Evolutionary conservation across 2,888 invertebrate genomes (phyloP), one percentile per base, ranked within the genome.

Genomic region (Rhagonycha lutea): DNA sequence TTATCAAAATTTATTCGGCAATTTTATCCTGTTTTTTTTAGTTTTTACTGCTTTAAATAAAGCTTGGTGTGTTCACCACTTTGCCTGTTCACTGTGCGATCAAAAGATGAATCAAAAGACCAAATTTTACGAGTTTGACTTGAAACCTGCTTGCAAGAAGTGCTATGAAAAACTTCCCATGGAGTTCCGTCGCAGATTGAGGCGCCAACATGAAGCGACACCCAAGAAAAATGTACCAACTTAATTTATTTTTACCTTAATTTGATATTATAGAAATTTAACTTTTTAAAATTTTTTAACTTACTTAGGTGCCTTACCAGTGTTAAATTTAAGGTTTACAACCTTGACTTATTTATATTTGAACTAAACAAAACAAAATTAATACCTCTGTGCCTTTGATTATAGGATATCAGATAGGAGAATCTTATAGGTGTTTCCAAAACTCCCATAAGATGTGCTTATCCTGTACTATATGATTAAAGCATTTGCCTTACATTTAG

Each of bases 61-160:
- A 89, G 97, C 98, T 65, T 99, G 99, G 99, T 99, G 99, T 88
- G 96, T 97, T 71, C 96, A 98, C 87, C 99, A 99, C 89, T 99
- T 99, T 88, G 96, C 98, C 70, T 99, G 99, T 88, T 94, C 97
- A 4, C 92, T 98, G 80, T 99, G 99, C 89, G 99, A 99, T 89
- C 94, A 95, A 84, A 95, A 98, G 84, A 94, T 98, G 91, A 97
- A 95, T 86, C 97, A 98, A 82, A 97, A 98, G 89, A 96, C 98
- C 62, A 99, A 99, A 89, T 99, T 99, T 90, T 99, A 98, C 88
- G 99, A 99, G 89, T 97, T 98, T 88, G 99, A 99, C 89, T 92
- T 98, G 89, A 96, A 98, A 85, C 99, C 99, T 32, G 98, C 97
- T 11, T 99, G 99, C 90, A 98, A 99, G 89, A 96, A 97, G 84